Evolutionary conservation across 2,113 vertebrate species (phyloP), one percentile per base, ranked within the genome.

Genomic region (Ciconia boyciana): DNA sequence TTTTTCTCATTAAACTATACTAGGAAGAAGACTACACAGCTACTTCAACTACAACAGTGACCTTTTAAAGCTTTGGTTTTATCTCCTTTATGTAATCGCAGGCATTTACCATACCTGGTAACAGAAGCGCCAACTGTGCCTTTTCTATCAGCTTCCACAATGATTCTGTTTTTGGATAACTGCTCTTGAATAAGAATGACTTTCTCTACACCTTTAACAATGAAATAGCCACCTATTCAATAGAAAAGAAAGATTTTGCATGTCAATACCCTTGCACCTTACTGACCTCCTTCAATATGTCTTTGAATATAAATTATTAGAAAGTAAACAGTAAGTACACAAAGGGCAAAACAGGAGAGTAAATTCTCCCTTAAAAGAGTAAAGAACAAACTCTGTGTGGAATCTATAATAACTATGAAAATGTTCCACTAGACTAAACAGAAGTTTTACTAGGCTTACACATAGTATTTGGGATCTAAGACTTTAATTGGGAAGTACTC

Each of bases 161-260:
- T 99, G 80, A 99, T 99, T 91, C 99, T 98, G 97, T 99, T 99
- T 98, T 99, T 99, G 24, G 99, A 99, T 77, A 99, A 98, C 97
- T 99, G 99, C 84, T 99, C 99, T 96, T 99, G 99, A 97, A 99
- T 99, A 74, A 99, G 98, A 97, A 99, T 99, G 3, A 99, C 99
- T 96, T 99, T 99, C 93, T 99, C 99, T 52, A 99, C 99, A 85
- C 99, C 99, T 98, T 99, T 99, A 19, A 99, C 99, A 52, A 99
- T 99, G 95, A 99, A 99, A 96, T 99, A 99, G 48, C 99, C 99
- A 68, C 99, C 99, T 99, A 96, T 29, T 58, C 58, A 92, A 88
- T 2, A 77, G 71, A 97, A 80, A 71, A 96, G 46, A 94, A 87
- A 83, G 26, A 86, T 51, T 72, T 41, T 75, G 26, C 32, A 51